phyloP scores from a whole-genome alignment of 2,888 invertebrate genomes.

The Tortricodes alternella region DNA sequence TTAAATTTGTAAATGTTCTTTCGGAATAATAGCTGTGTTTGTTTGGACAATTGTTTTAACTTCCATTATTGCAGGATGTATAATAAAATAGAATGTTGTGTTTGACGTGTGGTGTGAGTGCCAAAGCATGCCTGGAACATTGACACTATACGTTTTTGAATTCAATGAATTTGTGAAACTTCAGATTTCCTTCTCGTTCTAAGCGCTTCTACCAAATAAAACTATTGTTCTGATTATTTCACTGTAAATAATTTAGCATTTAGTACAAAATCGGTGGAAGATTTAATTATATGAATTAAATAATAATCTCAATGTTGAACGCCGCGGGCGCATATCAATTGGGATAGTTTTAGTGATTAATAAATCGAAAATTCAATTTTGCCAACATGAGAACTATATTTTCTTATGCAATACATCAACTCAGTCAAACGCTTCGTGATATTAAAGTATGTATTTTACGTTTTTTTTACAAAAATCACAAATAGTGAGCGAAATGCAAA shows the following conservation, averaged over 20 bases:
- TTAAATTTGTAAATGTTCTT: slow-evolving; percentile 75
- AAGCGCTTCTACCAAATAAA: slow-evolving; percentile 78
- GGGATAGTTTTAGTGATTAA: slow-evolving; percentile 33
- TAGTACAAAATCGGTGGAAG: slow-evolving; percentile 79
- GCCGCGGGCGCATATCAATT: slow-evolving; percentile 32
- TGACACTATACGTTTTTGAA: slow-evolving; percentile 31
- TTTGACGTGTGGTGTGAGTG: slow-evolving; percentile 62
- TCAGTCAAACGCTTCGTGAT: slow-evolving; percentile 24
- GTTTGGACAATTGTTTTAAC: slow-evolving; percentile 39
- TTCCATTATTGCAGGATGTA: slow-evolving; percentile 43
- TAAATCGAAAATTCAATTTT: slow-evolving; percentile 21
- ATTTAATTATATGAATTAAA: slow-evolving; percentile 45
- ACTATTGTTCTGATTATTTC: slow-evolving; percentile 54
- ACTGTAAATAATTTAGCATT: slow-evolving; percentile 74
- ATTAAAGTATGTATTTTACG: slow-evolving; percentile 6
- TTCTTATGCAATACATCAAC: slow-evolving; percentile 15
- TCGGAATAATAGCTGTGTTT: slow-evolving; percentile 43
- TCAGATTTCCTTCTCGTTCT: slow-evolving; percentile 34
- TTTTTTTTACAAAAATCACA: slow-evolving; percentile 11
- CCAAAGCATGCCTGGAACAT: slow-evolving; percentile 60
- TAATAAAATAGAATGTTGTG: slow-evolving; percentile 39
- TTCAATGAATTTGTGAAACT: slow-evolving; percentile 28
- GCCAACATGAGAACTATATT: slow-evolving; percentile 26
- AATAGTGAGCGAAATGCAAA: slow-evolving; percentile 20
- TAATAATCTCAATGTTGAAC: slow-evolving; percentile 46